Conservation (phyloP, 2,888 invertebrate species). For the Mystacides longicornis region DNA sequence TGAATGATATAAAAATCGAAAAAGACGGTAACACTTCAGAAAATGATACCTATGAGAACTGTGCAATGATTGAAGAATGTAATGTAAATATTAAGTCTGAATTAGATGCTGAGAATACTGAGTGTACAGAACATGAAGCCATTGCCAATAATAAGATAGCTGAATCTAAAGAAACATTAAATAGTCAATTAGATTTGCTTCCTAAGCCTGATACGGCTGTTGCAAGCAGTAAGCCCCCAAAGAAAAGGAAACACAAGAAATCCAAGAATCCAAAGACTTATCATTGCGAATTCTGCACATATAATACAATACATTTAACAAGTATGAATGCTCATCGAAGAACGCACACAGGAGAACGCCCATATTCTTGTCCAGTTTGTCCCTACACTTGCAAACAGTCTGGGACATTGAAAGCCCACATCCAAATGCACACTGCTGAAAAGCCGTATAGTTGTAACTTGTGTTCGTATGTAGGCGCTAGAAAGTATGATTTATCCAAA, state of each 20-base stretch:
- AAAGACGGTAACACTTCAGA: too few species aligned
- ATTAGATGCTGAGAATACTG: too few species aligned
- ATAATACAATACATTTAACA: not conserved
- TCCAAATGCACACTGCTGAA: not conserved
- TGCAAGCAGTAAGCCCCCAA: too few species aligned
- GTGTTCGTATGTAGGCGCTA: not conserved
- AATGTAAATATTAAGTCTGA: too few species aligned
- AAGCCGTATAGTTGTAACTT: not conserved
- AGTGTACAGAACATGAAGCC: too few species aligned
- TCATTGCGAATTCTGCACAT: not conserved
- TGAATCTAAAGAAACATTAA: too few species aligned
- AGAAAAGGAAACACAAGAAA: not conserved
- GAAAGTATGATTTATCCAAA: not conserved
- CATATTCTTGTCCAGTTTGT: not conserved
- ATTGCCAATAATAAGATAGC: too few species aligned
- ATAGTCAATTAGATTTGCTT: too few species aligned
- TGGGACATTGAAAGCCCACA: not conserved
- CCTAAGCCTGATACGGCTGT: too few species aligned
- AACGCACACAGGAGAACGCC: not conserved
- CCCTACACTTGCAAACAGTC: constrained; percentile 3
- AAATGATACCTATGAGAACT: too few species aligned
- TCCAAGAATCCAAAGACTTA: not conserved
- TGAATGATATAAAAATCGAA: too few species aligned
- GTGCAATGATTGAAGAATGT: too few species aligned
- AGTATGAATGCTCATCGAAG: not conserved